Conservation (phyloP, 2,113 vertebrate species). For the Sprattus sprattus region DNA sequence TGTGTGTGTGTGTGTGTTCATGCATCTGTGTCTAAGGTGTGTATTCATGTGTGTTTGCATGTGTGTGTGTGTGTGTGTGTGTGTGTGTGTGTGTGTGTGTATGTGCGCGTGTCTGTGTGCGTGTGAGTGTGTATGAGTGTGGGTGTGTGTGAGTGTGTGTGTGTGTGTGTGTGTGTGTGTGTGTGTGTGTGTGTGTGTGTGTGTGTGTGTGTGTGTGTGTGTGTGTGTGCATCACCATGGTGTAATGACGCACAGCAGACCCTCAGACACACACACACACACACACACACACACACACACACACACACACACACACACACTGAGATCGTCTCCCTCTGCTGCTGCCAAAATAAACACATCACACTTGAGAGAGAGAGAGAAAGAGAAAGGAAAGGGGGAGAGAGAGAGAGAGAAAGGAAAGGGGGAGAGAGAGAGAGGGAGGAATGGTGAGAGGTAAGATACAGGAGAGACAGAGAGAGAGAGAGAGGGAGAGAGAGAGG, state of each 20-base stretch:
- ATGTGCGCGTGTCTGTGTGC: constrained; percentile 36
- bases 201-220: neutral
- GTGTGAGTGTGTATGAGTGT: constrained; percentile 21
- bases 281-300: no score
- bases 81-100: neutral
- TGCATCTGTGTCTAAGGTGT: constrained; percentile 20
- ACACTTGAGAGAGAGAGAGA: neutral
- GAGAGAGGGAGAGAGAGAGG: neutral
- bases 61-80: constrained; percentile 16
- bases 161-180: constrained; percentile 14
- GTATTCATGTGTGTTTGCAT: constrained; percentile 8
- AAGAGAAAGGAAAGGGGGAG: neutral
- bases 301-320: no score
- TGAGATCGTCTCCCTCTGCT: neutral
- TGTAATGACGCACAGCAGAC: neutral
- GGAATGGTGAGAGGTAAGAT: neutral
- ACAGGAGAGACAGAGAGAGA: neutral
- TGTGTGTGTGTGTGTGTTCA: constrained; percentile 14
- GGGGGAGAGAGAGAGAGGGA: neutral
- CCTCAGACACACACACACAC: no score
- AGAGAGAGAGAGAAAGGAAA: neutral
- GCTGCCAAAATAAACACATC: no score
- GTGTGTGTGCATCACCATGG: neutral
- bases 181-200: constrained; percentile 18
- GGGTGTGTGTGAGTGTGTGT: constrained; percentile 33